These are phyloP conservation scores for Cyclargus thomasi DNA, from an alignment of 1,140 invertebrate genomes.

Conservation along the genomic window DNA sequence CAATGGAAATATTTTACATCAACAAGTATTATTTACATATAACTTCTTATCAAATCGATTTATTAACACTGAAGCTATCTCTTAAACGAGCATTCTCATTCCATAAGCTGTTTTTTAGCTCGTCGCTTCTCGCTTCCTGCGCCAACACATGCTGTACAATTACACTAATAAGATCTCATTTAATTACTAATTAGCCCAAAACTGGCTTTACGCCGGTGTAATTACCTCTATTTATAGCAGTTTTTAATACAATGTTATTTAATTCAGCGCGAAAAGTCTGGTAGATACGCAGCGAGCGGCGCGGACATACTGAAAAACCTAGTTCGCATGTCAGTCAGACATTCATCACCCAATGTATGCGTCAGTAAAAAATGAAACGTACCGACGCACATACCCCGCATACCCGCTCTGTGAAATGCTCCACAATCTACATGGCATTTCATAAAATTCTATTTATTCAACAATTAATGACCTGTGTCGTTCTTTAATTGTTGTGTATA, in stretches of 20 bases:
- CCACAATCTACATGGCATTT: slow-evolving; percentile 8
- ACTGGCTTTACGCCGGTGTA: not conserved
- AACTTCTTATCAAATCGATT: too few relatives aligned
- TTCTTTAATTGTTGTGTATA: not conserved
- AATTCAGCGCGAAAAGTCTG: slow-evolving; percentile 2
- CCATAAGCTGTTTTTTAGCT: not conserved
- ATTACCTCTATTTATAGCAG: not conserved
- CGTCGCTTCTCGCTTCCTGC: not conserved
- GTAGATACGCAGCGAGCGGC: not conserved
- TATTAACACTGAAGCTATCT: too few relatives aligned
- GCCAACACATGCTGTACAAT: not conserved
- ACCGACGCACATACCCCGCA: slow-evolving; percentile 4
- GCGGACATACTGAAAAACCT: slow-evolving; percentile 1
- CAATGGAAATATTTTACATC: too few relatives aligned
- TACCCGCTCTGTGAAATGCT: slow-evolving; percentile 7
- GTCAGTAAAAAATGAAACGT: slow-evolving; percentile 5
- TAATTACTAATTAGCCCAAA: not conserved
- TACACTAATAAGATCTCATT: not conserved
- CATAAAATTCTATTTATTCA: slow-evolving; percentile 13
- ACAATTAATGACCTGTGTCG: slow-evolving; percentile 3
- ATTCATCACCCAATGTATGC: slow-evolving; percentile 3
- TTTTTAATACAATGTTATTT: slow-evolving; percentile 4
- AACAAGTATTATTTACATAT: too few relatives aligned
- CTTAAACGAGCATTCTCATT: too few relatives aligned
- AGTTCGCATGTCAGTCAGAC: slow-evolving; percentile 12